Percentiles rank a stretch among this genome's conserved stretches.
Evolutionary conservation across 1,140 invertebrate species (phyloP).

Genomic region (Drosophila prosaltans): DNA sequence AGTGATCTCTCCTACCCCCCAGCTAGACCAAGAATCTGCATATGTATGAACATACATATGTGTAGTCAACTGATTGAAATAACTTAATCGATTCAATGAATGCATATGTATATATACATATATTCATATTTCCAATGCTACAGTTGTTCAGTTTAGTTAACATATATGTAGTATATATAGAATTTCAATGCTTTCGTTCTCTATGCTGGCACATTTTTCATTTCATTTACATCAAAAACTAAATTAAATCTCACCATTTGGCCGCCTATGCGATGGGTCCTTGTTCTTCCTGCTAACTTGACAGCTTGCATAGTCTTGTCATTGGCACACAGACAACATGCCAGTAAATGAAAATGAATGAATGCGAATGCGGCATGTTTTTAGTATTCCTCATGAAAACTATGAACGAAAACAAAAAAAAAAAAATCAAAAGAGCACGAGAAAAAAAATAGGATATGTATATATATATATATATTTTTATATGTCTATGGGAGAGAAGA

Average conservation of each 20-base stretch:
- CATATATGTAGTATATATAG: slow-evolving; percentile 2
- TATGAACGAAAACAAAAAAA: slow-evolving; percentile 22
- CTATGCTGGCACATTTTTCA: slow-evolving; percentile 11
- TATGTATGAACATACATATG: too few relatives aligned
- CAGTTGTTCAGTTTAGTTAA: background rate
- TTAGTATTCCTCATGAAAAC: slow-evolving; percentile 33
- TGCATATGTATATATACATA: background rate
- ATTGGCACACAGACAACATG: slow-evolving; percentile 42
- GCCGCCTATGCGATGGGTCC: slow-evolving; percentile 7
- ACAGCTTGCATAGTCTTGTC: slow-evolving; percentile 56
- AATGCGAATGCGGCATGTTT: slow-evolving; percentile 59
- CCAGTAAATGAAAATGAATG: slow-evolving; percentile 71
- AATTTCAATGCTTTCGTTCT: background rate
- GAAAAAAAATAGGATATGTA: background rate
- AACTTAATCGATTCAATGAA: slow-evolving; percentile 4
- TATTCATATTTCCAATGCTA: background rate
- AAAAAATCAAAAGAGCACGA: slow-evolving; percentile 7
- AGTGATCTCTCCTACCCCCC: too few relatives aligned
- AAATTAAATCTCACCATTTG: slow-evolving; percentile 40
- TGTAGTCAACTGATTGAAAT: background rate
- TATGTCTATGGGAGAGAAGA: background rate
- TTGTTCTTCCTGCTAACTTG: slow-evolving; percentile 20
- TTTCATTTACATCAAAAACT: slow-evolving; percentile 32
- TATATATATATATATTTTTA: background rate
- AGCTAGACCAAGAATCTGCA: too few relatives aligned